Conservation (phyloP, 2,113 vertebrate species). For the Podarcis cretensis region DNA sequence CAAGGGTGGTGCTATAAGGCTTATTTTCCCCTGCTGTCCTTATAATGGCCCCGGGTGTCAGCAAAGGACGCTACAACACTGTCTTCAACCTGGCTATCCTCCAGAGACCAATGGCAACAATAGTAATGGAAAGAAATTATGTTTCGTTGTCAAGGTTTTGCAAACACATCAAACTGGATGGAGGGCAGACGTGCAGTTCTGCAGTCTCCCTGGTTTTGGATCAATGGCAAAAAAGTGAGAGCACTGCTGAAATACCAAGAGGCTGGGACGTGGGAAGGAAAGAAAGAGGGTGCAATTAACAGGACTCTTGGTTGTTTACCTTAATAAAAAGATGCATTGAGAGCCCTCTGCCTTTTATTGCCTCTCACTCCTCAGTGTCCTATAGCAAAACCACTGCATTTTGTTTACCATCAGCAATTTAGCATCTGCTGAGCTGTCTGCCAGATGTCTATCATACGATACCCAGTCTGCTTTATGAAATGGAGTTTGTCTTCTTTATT, state of each 20-base stretch:
- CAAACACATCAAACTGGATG: not conserved
- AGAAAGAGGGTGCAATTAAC: constrained; percentile 5
- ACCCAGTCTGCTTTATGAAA: not conserved
- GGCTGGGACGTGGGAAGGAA: not conserved
- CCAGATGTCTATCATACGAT: not conserved
- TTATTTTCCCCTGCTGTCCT: not conserved
- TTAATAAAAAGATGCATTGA: not conserved
- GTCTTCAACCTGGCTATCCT: not conserved
- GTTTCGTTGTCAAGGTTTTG: not conserved
- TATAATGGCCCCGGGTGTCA: too few relatives aligned
- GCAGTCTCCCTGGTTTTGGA: not conserved
- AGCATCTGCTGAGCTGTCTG: not conserved
- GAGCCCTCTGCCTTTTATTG: not conserved
- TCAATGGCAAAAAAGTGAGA: not conserved
- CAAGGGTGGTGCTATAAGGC: not conserved
- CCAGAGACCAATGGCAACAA: not conserved
- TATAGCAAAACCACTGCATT: not conserved
- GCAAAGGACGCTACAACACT: not conserved
- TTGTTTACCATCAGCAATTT: not conserved
- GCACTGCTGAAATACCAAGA: not conserved
- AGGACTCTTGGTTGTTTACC: not conserved
- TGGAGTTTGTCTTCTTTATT: not conserved
- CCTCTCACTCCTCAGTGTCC: not conserved
- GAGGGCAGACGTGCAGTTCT: not conserved
- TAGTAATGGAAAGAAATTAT: not conserved